phyloP scores from a whole-genome alignment of 2,113 vertebrate species.

The Megaptera novaeangliae region DNA sequence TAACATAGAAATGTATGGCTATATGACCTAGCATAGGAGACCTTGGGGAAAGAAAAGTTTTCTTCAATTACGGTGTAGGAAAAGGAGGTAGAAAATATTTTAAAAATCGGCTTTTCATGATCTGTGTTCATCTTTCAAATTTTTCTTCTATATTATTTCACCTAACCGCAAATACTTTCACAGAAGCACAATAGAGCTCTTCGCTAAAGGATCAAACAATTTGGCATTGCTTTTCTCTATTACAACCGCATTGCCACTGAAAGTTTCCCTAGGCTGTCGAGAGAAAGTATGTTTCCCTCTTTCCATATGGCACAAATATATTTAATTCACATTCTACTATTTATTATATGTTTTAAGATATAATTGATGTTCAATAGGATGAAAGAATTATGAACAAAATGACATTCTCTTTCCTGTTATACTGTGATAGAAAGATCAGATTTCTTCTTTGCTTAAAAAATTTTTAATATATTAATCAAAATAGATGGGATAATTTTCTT shows the following conservation, averaged over 20 bases:
- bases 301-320: not conserved
- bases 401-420: not conserved
- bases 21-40: not conserved
- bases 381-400: not conserved
- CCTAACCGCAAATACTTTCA: not conserved
- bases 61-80: not conserved
- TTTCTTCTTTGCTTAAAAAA: not conserved
- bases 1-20: not conserved
- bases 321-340: not conserved
- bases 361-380: not conserved
- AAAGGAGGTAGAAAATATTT: not conserved
- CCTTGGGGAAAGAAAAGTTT: not conserved
- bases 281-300: not conserved
- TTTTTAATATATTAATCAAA: not conserved
- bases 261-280: not conserved
- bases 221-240: not conserved
- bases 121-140: not conserved
- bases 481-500: not conserved
- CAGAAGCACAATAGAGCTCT: not conserved
- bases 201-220: not conserved
- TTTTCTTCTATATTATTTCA: not conserved
- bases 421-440: not conserved
- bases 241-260: not conserved
- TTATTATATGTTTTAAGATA: not conserved
- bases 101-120: not conserved